Base-by-base conservation (phyloP, 2,797 vertebrate species). In the Molossus molossus region DNA sequence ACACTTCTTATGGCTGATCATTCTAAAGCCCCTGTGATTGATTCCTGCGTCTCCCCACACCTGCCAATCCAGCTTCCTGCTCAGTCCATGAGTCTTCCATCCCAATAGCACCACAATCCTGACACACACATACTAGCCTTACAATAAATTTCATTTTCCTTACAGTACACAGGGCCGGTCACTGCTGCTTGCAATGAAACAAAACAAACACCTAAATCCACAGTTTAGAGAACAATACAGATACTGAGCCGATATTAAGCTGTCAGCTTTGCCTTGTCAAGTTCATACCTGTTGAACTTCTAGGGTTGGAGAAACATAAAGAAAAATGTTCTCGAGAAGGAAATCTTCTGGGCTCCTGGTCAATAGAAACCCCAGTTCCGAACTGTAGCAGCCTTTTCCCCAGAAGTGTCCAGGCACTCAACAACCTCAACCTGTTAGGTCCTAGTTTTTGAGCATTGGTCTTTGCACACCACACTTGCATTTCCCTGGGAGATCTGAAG, bases 291-390 rank as follows among this genome's bases (percentile, higher is more conserved):
- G 15, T 27, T 69, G 64, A 90, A 80, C 15, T 9, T 58, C 40
- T 72, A 75, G 18, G 40, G n/a, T 25, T 96, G 21, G 23, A 72
- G 33, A 83, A 65, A 80, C 50, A 62, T 17, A 80, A 95, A 86
- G 48, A 21, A 70, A 96, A 90, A 37, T 1, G 0, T 67, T 58
- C 37, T 94, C 64, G 69, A 50, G n/a, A 76, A 80, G 72, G 55
- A 80, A 72, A 80, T 29, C 23, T 50, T 60, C 64, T 45, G 55
- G 40, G 21, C 70, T 65, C 21, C 27, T 65, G 9, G 33, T 65
- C 84, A 79, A 13, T 23, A 89, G 83, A 77, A 10, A 50, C 4
- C 50, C 53, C 15, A 27, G 53, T 67, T 83, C 58, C 88, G 9
- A 95, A 82, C 20, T 64, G 20, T 2, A 92, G 27, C 20, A 60